phyloP scores from a whole-genome alignment of 2,797 vertebrate species.

The Acanthopagrus latus region DNA sequence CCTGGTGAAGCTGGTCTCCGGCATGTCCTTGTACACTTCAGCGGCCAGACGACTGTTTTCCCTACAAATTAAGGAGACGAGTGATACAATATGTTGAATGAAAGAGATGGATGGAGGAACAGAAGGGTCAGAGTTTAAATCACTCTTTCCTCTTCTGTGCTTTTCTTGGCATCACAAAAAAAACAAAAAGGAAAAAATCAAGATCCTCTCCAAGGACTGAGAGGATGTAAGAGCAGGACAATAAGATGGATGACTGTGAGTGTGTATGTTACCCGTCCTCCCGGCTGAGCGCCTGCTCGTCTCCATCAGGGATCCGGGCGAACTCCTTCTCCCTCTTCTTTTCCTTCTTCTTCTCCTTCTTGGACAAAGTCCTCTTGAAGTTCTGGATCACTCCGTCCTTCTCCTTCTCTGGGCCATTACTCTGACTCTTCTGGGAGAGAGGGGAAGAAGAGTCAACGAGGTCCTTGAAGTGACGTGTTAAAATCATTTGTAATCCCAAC shows the following conservation, averaged over 20 bases:
- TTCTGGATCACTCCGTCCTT: slow-evolving; percentile 99
- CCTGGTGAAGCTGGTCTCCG: slow-evolving; percentile 97
- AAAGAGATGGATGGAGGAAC: slow-evolving; percentile 23
- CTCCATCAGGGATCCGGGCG: slow-evolving; percentile 90
- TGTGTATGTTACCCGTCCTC: slow-evolving; percentile 90
- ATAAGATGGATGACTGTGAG: slow-evolving; percentile 49
- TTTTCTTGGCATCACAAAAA: slow-evolving; percentile 36
- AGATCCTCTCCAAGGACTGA: slow-evolving; percentile 33
- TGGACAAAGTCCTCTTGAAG: slow-evolving; percentile 96
- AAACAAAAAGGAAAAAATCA: not conserved
- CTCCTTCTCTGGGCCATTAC: slow-evolving; percentile 97
- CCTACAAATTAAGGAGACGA: slow-evolving; percentile 68
- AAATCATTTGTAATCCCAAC: not conserved
- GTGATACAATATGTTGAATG: not conserved
- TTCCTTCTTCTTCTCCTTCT: slow-evolving; percentile 98
- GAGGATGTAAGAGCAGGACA: slow-evolving; percentile 38
- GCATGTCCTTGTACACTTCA: slow-evolving; percentile 99
- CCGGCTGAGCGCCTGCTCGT: slow-evolving; percentile 86
- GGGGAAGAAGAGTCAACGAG: slow-evolving; percentile 6
- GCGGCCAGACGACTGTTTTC: slow-evolving; percentile 95
- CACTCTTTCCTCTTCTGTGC: slow-evolving; percentile 31
- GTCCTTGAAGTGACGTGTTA: not conserved
- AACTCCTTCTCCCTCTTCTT: slow-evolving; percentile 96
- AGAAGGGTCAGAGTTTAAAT: slow-evolving; percentile 44
- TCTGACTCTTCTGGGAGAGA: slow-evolving; percentile 90